Base-by-base conservation (phyloP, 2,888 invertebrate genomes). In the Mythimna albipuncta region DNA sequence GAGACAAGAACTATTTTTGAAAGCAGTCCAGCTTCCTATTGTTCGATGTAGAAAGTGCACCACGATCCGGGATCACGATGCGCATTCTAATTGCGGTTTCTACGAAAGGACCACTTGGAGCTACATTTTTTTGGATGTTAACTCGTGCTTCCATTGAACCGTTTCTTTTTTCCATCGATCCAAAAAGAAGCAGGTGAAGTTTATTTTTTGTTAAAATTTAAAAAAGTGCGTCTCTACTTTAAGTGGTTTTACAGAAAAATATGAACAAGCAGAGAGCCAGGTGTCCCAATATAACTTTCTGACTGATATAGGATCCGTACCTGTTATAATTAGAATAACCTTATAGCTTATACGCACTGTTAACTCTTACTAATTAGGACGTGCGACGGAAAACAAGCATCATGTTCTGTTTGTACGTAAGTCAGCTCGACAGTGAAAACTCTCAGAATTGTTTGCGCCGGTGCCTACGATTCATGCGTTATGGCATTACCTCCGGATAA, bases 11-110 rank as follows among this genome's bases (percentile, higher is more conserved):
- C 75, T 71, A 70, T 84, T 86, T 86, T 83, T 80, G 78, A 75
- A 79, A 83, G 81, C 71, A 58, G 78, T 77, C 62, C 41, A n/a
- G 69, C 67, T 81, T 79, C 84, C 87, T 85, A 90, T 93, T 92
- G 92, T 93, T 91, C 80, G 83, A 61, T 82, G 85, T 93, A 93
- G 93, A 94, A 93, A 94, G 93, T 92, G 90, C 91, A 90, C 88
- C 89, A 89, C 88, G 87, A 85, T 86, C 88, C 77, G 85, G 88
- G 89, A 91, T 90, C 92, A 91, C 87, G 90, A 84, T 88, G 72
- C 87, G 92, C 90, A 94, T 93, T 92, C 89, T 93, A 93, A 93
- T 93, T 90, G 88, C 83, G 83, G 85, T 86, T 88, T 87, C 83
- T 83, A 83, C 84, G 80, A 85, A 88, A 88, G 89, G 87, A 89